Evolutionary conservation across 2,113 vertebrate species (phyloP).

Genomic region (Menura novaehollandiae): DNA sequence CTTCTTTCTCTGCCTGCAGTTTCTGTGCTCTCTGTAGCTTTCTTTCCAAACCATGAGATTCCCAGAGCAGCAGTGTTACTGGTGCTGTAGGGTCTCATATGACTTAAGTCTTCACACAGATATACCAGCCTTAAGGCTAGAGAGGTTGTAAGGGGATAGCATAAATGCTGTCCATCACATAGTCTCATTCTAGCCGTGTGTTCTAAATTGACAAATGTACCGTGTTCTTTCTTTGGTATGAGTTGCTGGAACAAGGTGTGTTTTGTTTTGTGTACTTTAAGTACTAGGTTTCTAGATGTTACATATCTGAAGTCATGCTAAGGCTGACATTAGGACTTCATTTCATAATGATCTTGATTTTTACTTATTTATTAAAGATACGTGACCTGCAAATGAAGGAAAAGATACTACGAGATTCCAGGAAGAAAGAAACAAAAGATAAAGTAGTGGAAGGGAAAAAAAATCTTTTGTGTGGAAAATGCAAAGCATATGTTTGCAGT

Average conservation of each 20-base stretch:
- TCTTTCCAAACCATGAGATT: background rate
- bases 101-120: background rate
- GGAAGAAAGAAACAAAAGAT: background rate
- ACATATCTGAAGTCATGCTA: background rate
- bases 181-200: background rate
- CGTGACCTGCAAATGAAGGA: conserved; percentile 48
- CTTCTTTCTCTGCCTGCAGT: background rate
- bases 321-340: background rate
- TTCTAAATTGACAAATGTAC: background rate
- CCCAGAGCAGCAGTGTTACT: background rate
- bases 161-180: background rate
- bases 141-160: background rate
- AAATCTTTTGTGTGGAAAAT: conserved; percentile 68
- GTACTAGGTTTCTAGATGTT: background rate
- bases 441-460: conserved; percentile 10
- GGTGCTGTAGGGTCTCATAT: background rate
- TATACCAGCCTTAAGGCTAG: background rate
- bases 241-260: background rate
- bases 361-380: conserved; percentile 42
- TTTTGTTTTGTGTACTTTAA: background rate
- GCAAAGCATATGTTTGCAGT: conserved; percentile 63
- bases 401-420: conserved; percentile 57
- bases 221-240: background rate
- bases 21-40: background rate
- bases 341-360: background rate